Evolutionary conservation across 2,888 invertebrate genomes (phyloP).

Genomic region (Sphaerophoria rueppellii): DNA sequence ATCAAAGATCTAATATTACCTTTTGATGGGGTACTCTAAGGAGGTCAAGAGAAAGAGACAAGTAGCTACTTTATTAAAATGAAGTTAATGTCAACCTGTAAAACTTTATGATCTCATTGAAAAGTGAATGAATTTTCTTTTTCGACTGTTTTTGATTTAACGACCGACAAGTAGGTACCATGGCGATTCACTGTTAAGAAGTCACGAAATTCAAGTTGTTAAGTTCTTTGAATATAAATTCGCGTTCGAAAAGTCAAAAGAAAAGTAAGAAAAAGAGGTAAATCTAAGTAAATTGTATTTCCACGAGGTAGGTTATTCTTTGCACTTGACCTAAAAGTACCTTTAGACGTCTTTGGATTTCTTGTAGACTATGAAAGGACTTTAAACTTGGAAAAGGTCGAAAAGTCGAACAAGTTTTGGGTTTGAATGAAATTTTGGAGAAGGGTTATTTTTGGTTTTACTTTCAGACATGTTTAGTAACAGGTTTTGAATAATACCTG

Average conservation of each 20-base stretch:
- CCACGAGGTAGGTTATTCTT: not conserved
- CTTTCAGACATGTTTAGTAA: no score
- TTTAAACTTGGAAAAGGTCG: not conserved
- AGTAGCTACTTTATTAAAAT: constrained; percentile 15
- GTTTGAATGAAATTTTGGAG: not conserved
- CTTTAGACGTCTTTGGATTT: not conserved
- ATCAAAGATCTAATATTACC: constrained; percentile 7
- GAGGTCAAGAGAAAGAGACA: not conserved
- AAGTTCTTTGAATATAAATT: not conserved
- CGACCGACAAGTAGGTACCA: not conserved
- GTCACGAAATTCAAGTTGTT: not conserved
- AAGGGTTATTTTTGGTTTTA: no score
- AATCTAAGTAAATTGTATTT: not conserved
- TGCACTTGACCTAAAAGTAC: not conserved
- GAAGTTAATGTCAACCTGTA: constrained; percentile 4
- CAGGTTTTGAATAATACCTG: no score
- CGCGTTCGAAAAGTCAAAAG: not conserved
- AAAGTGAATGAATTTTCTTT: not conserved
- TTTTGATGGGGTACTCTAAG: not conserved
- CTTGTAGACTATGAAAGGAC: not conserved
- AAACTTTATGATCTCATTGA: constrained; percentile 1
- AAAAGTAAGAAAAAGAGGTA: not conserved
- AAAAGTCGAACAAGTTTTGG: not conserved
- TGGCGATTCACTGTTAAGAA: not conserved
- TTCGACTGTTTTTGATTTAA: not conserved